Percentiles rank a stretch among this genome's conserved stretches.
These are phyloP conservation scores for Lysandra coridon DNA, from an alignment of 2,888 invertebrate species.

Conservation along the genomic window DNA sequence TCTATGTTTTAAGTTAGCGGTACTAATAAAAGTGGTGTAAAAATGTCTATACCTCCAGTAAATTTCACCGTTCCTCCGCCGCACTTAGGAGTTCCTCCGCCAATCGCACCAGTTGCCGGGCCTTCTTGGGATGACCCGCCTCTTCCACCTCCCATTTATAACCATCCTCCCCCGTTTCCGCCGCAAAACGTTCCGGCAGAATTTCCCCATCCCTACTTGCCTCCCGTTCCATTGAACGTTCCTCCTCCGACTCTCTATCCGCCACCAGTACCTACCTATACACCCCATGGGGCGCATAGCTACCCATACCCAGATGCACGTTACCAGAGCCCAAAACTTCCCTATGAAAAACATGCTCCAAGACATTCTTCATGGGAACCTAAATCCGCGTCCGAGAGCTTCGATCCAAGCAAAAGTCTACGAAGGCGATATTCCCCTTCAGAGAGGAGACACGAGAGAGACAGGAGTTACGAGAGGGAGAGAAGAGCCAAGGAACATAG, in stretches of 20 bases:
- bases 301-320: slow-evolving; percentile 41
- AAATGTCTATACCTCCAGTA: slow-evolving; percentile 62
- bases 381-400: not conserved
- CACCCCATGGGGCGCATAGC: slow-evolving; percentile 39
- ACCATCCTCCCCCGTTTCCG: slow-evolving; percentile 47
- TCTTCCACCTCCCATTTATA: slow-evolving; percentile 47
- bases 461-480: slow-evolving; percentile 45
- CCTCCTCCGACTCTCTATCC: slow-evolving; percentile 36
- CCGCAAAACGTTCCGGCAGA: slow-evolving; percentile 43
- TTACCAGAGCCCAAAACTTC: slow-evolving; percentile 16
- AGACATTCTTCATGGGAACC: slow-evolving; percentile 7
- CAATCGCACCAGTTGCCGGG: slow-evolving; percentile 40
- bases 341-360: not conserved
- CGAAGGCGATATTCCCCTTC: slow-evolving; percentile 43
- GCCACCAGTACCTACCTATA: slow-evolving; percentile 42
- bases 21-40: slow-evolving; percentile 10
- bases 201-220: slow-evolving; percentile 46
- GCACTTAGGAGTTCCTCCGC: slow-evolving; percentile 46
- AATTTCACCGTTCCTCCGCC: slow-evolving; percentile 64
- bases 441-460: slow-evolving; percentile 45
- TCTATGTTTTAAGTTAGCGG: not conserved
- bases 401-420: not conserved
- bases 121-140: slow-evolving; percentile 33
- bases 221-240: slow-evolving; percentile 39
- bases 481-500: slow-evolving; percentile 44